phyloP scores from a whole-genome alignment of 1,140 invertebrate genomes.

The Neuroterus valhalla region DNA sequence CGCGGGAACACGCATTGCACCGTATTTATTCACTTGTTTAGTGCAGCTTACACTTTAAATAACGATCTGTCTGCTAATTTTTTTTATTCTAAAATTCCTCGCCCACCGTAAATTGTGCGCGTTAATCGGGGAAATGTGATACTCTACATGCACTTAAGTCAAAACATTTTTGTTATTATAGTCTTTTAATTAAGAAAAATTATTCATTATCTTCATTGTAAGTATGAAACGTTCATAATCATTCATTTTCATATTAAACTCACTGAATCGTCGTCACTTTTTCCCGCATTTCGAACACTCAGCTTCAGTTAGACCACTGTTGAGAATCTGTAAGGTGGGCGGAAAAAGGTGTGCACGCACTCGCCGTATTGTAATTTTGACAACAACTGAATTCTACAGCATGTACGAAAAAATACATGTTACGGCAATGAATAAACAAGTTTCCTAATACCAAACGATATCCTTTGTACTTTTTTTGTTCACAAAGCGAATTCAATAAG shows the following conservation, averaged over 20 bases:
- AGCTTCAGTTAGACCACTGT: not conserved
- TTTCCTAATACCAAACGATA: slow-evolving; percentile 60
- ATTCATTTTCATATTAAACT: not conserved
- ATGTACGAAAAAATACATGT: slow-evolving; percentile 50
- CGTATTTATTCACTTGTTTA: not conserved
- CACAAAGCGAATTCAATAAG: slow-evolving; percentile 23
- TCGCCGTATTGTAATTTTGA: slow-evolving; percentile 10
- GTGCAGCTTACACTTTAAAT: not conserved
- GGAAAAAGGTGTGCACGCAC: not conserved
- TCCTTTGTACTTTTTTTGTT: slow-evolving; percentile 58
- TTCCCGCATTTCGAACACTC: not conserved
- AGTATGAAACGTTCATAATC: not conserved
- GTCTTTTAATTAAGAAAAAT: not conserved
- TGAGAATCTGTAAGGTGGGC: not conserved
- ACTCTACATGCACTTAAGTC: not conserved
- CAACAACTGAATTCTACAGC: not conserved
- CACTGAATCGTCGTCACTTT: not conserved
- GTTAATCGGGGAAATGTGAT: not conserved
- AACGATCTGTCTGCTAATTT: not conserved
- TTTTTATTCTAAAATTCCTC: not conserved
- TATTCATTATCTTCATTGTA: not conserved
- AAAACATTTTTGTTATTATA: not conserved
- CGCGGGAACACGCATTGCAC: not conserved
- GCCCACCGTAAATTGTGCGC: not conserved
- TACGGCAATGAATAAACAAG: slow-evolving; percentile 55